Conservation (phyloP, 2,888 invertebrate species). For the Epinotia nisella region DNA sequence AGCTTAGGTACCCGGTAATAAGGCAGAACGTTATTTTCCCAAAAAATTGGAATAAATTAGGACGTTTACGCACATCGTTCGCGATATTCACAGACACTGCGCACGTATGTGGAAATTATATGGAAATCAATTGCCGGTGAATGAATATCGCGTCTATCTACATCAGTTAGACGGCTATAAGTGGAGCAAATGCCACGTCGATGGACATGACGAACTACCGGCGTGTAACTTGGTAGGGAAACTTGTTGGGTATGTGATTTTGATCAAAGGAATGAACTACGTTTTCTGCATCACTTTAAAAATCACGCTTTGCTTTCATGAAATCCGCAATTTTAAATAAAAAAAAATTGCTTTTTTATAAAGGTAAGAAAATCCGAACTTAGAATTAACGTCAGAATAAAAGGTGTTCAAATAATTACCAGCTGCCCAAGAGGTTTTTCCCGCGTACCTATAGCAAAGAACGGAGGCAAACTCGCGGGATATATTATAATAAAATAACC, state of each 20-base stretch:
- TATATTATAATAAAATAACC: no score
- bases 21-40: background rate
- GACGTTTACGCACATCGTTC: background rate
- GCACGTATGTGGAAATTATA: constrained; percentile 18
- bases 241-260: background rate
- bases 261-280: background rate
- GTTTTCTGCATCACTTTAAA: background rate
- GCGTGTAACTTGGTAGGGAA: background rate
- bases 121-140: constrained; percentile 29
- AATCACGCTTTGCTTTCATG: no score
- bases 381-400: no score
- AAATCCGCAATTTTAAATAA: background rate
- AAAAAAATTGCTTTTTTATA: no score
- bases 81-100: background rate
- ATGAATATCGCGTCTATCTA: constrained; percentile 36
- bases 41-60: background rate
- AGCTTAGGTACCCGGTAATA: no score
- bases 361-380: no score
- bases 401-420: no score
- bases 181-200: constrained; percentile 22
- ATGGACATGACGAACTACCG: background rate
- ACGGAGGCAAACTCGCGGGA: no score
- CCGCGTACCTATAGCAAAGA: no score
- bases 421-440: no score
- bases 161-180: constrained; percentile 25